Conservation (phyloP, 2,888 invertebrate species). For the Panzeria rudis region DNA sequence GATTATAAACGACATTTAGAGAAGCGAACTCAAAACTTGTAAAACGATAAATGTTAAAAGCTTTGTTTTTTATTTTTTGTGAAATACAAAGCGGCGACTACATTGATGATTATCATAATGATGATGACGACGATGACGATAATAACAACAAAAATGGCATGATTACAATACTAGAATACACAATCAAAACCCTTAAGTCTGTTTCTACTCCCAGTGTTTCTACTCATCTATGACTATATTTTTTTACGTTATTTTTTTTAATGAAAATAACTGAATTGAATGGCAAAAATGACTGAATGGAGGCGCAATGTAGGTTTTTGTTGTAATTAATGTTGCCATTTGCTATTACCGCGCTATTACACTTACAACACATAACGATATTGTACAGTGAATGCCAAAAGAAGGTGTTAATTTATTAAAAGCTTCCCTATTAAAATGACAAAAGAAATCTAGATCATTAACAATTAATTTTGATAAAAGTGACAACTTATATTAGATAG, state of each 20-base stretch:
- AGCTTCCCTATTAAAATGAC: too few relatives aligned
- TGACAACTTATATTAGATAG: too few relatives aligned
- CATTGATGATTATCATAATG: slow-evolving; percentile 32
- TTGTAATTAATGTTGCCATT: slow-evolving; percentile 57
- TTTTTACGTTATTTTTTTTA: slow-evolving; percentile 18
- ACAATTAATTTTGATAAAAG: too few relatives aligned
- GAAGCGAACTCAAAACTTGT: slow-evolving; percentile 48
- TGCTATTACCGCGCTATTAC: slow-evolving; percentile 58
- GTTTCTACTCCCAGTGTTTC: slow-evolving; percentile 39
- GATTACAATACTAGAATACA: not conserved
- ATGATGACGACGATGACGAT: slow-evolving; percentile 29
- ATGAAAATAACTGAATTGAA: slow-evolving; percentile 55
- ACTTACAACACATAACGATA: slow-evolving; percentile 49
- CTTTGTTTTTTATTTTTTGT: slow-evolving; percentile 22
- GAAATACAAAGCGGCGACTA: slow-evolving; percentile 41
- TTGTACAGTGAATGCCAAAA: not conserved
- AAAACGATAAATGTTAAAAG: slow-evolving; percentile 43
- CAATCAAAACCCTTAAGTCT: slow-evolving; percentile 57
- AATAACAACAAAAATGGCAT: slow-evolving; percentile 19
- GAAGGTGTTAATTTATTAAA: not conserved
- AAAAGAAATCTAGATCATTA: too few relatives aligned
- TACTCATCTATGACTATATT: slow-evolving; percentile 50
- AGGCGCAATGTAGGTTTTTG: slow-evolving; percentile 53
- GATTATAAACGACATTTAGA: slow-evolving; percentile 68
- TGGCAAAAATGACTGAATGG: slow-evolving; percentile 48